Evolutionary conservation across 64 coral and sea anemone genomes (phyloP), one percentile per base, ranked within the genome.

Genomic region (Montipora foliosa): DNA sequence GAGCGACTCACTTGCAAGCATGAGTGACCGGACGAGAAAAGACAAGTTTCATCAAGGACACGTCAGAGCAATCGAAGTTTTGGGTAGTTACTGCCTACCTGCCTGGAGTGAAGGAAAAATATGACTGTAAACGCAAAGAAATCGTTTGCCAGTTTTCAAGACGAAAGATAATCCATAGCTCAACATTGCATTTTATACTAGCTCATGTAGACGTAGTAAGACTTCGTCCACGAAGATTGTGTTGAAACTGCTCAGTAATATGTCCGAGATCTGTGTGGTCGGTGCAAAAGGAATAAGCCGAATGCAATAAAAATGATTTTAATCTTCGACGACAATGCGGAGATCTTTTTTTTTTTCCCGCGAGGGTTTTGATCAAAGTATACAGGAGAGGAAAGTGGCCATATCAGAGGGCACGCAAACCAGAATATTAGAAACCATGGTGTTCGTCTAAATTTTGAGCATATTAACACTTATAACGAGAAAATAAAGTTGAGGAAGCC

Each of bases 301-400:
- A 55, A 64, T 64, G 61, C 14, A 16, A 64, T 14, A 16, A 64
- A 16, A 64, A 64, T 12, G 21, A 22, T 5, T 71, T 61, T 48
- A 64, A 12, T 15, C 11, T 64, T 7, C 61, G 61, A 4, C 8
- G 61, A 37, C 37, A 37, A 37, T 37, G 61, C 14, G 61, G 19
- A 55, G 13, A 14, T 64, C 3, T 64, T 14, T 4, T 14, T 7
- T 7, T 64, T 82, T 66, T 82, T 25, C 1, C 17, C 46, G 15
- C 80, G 37, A 2, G 37, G 59, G 20, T 80, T 80, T 55, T 80
- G 24, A 76, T 81, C 22, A 29, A 81, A 59, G 22, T 81, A 58
- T 66, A 6, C 53, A 2, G 20, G 55, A 3, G 13, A 82, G 12
- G 50, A 84, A 61, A 84, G 20, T 47, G 7, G 47, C 61, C 25